A percentile compares a stretch with the other conserved stretches of the same genome.
These are phyloP conservation scores for Tachysurus vachellii DNA, from an alignment of 2,113 vertebrate genomes.

Conservation along the genomic window DNA sequence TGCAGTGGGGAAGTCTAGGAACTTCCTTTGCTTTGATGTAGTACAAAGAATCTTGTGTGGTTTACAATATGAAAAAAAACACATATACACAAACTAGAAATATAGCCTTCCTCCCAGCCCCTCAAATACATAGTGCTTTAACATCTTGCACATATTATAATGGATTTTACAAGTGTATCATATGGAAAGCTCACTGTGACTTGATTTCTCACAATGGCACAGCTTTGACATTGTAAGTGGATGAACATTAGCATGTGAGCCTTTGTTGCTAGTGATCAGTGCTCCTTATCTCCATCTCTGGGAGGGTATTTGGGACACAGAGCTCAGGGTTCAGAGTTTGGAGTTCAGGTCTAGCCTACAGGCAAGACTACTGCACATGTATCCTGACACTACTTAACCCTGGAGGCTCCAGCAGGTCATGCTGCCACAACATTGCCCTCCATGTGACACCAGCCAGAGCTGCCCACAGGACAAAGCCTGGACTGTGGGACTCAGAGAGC, in stretches of 20 bases:
- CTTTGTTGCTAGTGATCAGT: conserved; percentile 20
- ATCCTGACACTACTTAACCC: conserved; percentile 57
- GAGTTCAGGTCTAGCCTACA: conserved; percentile 55
- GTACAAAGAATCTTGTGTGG: conserved; percentile 66
- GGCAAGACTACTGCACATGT: conserved; percentile 45
- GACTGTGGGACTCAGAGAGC: conserved; percentile 39
- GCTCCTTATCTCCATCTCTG: conserved; percentile 19
- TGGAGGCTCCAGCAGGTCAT: conserved; percentile 44
- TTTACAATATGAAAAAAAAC: conserved; percentile 31
- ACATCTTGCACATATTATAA: conserved; percentile 54
- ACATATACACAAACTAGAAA: conserved; percentile 56
- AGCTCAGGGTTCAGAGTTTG: conserved; percentile 39
- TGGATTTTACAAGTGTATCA: conserved; percentile 45
- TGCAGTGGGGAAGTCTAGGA: conserved; percentile 57
- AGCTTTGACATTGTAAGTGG: conserved; percentile 52
- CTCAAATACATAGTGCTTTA: conserved; percentile 59
- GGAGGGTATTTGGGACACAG: conserved; percentile 20
- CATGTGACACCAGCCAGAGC: conserved; percentile 43
- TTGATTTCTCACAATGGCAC: conserved; percentile 51
- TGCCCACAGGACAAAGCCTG: conserved; percentile 46
- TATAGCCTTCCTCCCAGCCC: conserved; percentile 59
- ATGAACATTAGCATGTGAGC: conserved; percentile 48
- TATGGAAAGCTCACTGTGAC: conserved; percentile 50
- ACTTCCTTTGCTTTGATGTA: conserved; percentile 73
- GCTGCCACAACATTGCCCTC: conserved; percentile 57